Conservation (phyloP, 2,113 vertebrate species). For the Corydoras sp. region DNA sequence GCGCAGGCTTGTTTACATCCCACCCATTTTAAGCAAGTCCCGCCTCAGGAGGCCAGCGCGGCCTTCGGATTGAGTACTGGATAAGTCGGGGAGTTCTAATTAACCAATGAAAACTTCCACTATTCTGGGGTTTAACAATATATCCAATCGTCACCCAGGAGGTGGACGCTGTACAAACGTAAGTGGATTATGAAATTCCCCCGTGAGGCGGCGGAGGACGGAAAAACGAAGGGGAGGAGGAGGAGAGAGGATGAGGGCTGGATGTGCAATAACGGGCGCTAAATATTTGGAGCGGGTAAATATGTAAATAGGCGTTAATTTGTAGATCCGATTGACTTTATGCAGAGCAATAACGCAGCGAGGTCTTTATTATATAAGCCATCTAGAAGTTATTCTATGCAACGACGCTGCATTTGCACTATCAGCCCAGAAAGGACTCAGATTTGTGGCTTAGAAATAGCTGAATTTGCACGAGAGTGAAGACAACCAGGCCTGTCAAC, state of each 20-base stretch:
- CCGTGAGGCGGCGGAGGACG: constrained; percentile 45
- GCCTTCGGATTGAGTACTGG: not conserved
- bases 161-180: not conserved
- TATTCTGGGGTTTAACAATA: too few relatives aligned
- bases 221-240: constrained; percentile 48
- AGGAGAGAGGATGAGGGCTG: constrained; percentile 44
- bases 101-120: not conserved
- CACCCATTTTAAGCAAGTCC: not conserved
- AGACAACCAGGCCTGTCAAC: constrained; percentile 28
- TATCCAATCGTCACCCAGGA: not conserved
- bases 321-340: constrained; percentile 37
- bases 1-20: constrained; percentile 3
- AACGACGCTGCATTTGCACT: constrained; percentile 32
- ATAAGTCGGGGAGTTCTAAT: not conserved
- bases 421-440: constrained; percentile 6
- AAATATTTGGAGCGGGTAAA: constrained; percentile 50
- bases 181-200: not conserved
- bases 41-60: not conserved
- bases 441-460: constrained; percentile 12
- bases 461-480: constrained; percentile 9
- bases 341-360: constrained; percentile 41
- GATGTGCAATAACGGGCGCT: constrained; percentile 51
- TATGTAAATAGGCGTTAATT: constrained; percentile 41
- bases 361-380: constrained; percentile 16
- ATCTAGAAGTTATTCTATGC: constrained; percentile 24